Evolutionary conservation across 2,797 vertebrate species (phyloP).

Genomic region (Selene dorsalis): DNA sequence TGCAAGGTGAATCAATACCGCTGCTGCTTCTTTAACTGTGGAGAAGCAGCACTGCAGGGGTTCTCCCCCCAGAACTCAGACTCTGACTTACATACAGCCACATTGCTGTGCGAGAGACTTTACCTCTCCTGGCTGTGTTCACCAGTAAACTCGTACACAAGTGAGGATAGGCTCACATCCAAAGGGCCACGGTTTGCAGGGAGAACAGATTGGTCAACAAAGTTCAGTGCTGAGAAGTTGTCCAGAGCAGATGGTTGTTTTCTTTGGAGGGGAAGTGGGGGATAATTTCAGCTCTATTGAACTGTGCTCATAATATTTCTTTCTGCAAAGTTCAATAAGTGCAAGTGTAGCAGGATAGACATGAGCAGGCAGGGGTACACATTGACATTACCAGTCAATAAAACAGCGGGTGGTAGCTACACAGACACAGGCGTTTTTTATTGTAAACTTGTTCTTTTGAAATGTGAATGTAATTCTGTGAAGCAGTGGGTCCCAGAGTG

Average conservation of each 20-base stretch:
- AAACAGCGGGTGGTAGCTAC: conserved; percentile 64
- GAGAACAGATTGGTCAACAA: conserved; percentile 29
- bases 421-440: conserved; percentile 53
- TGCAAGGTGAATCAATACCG: conserved; percentile 73
- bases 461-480: conserved; percentile 66
- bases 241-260: conserved; percentile 40
- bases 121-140: conserved; percentile 66
- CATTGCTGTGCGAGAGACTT: conserved; percentile 53
- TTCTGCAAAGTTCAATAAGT: conserved; percentile 69
- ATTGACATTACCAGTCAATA: conserved; percentile 73
- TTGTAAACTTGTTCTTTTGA: conserved; percentile 71
- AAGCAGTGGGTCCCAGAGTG: conserved; percentile 62
- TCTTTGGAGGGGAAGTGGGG: conserved; percentile 34
- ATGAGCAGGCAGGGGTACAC: conserved; percentile 58
- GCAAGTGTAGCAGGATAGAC: conserved; percentile 53
- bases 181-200: conserved; percentile 14
- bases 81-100: conserved; percentile 63
- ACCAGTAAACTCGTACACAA: conserved; percentile 45
- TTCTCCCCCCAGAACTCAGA: conserved; percentile 55
- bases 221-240: conserved; percentile 26
- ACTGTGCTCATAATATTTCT: conserved; percentile 64
- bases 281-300: conserved; percentile 65
- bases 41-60: conserved; percentile 51
- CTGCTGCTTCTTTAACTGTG: conserved; percentile 53
- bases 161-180: conserved; percentile 12